Conservation (phyloP, 1,140 invertebrate species). For the Zaprionus ghesquierei region DNA sequence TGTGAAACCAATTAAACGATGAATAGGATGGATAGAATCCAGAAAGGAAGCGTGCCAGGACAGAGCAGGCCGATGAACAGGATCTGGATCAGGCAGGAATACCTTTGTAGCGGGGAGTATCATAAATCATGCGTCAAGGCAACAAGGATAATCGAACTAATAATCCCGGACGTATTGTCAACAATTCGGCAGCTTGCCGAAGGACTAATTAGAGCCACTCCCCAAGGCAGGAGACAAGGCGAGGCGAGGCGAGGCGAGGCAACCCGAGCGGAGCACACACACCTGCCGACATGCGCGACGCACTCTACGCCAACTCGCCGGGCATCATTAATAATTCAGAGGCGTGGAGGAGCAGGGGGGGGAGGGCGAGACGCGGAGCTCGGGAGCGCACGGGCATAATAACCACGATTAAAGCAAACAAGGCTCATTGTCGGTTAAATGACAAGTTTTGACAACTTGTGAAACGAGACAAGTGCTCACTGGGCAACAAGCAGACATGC, state of each 20-base stretch:
- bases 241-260: not conserved
- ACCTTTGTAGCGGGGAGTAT: slow-evolving; percentile 12
- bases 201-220: slow-evolving; percentile 68
- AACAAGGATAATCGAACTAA: slow-evolving; percentile 48
- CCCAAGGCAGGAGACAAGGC: slow-evolving; percentile 39
- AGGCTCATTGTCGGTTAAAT: slow-evolving; percentile 83
- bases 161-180: slow-evolving; percentile 33
- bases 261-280: slow-evolving; percentile 2
- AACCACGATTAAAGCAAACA: slow-evolving; percentile 82
- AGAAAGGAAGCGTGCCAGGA: slow-evolving; percentile 2
- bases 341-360: not conserved
- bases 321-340: slow-evolving; percentile 70
- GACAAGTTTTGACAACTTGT: slow-evolving; percentile 83
- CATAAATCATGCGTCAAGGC: slow-evolving; percentile 11
- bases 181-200: slow-evolving; percentile 18
- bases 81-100: slow-evolving; percentile 45
- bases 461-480: slow-evolving; percentile 75
- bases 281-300: slow-evolving; percentile 59
- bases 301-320: slow-evolving; percentile 12
- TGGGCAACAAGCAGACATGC: slow-evolving; percentile 12
- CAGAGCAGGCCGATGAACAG: too few relatives aligned
- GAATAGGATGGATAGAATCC: slow-evolving; percentile 54
- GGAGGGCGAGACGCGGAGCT: not conserved
- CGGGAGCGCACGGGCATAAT: slow-evolving; percentile 58
- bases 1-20: slow-evolving; percentile 76